Base-by-base conservation (phyloP, 2,888 invertebrate species). In the Lepidocyrtinus sp. region DNA sequence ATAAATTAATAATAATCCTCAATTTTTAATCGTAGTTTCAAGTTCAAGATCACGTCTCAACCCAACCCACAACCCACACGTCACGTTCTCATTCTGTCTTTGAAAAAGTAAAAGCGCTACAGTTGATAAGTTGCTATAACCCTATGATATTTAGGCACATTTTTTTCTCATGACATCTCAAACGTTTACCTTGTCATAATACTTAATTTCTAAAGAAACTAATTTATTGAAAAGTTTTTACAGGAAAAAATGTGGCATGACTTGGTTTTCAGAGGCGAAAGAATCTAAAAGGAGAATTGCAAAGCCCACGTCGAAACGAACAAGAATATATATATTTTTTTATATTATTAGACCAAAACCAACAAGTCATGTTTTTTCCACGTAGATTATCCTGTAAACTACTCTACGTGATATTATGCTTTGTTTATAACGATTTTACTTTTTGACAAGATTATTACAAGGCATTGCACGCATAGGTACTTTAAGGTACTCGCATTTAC, bases 31-130 rank as follows among this genome's bases (percentile, higher is more conserved):
- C 24, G 55, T 26, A 50, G 1, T 2, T 25, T 69, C 69, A 69
- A 69, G 69, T 69, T 69, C 69, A 69, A 69, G 69, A 69, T 69
- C 69, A 69, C 69, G 69, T 69, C 55, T 55, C 25, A 55, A 12
- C 36, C 36, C 21, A 36, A 5, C 3, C 45, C 26, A 62, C 55
- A 55, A 55, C 7, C 55, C 55, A 55, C 55, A 55, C 17, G 55
- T 55, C 55, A 55, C 55, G 55, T 67, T 46, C 45, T 45, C 65
- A 15, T 26, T 63, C 24, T 21, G 25, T 63, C 24, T 25, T 26
- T 26, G 21, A 67, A 19, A 45, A 67, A n/a, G 26, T 17, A 36
- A 27, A 65, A 24, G 26, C 24, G 26, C 1, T 21, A 22, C 22
- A 27, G 2, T 64, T 7, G 36, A 12, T 12, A 36, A 36, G 36